Percentiles rank a stretch among this genome's conserved stretches.
These are phyloP conservation scores for Parambassis ranga DNA, from an alignment of 2,797 vertebrate species.

Conservation along the genomic window DNA sequence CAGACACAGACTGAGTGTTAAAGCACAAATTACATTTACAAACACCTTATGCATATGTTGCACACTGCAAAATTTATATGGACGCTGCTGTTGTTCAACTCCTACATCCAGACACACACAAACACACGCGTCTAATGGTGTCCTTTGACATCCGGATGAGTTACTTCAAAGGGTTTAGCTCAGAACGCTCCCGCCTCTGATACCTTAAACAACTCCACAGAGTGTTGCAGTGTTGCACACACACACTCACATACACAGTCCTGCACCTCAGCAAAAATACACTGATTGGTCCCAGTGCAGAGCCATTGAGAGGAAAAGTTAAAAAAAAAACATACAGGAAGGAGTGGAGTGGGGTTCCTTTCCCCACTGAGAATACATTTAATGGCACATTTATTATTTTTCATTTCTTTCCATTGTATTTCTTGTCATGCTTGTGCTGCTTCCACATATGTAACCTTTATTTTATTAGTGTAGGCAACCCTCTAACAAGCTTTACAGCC, in stretches of 20 bases:
- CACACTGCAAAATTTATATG: background rate
- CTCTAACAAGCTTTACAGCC: slow-evolving; percentile 30
- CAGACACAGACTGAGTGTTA: background rate
- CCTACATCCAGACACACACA: background rate
- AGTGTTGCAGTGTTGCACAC: slow-evolving; percentile 31
- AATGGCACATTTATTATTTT: slow-evolving; percentile 44
- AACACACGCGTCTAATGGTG: slow-evolving; percentile 39
- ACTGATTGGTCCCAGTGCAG: slow-evolving; percentile 72
- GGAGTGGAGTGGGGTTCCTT: background rate
- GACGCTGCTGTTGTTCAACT: background rate
- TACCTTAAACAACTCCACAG: slow-evolving; percentile 60
- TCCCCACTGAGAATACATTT: slow-evolving; percentile 40
- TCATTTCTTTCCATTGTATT: slow-evolving; percentile 14
- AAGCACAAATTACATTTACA: background rate
- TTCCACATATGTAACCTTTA: slow-evolving; percentile 5
- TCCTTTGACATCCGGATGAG: slow-evolving; percentile 61
- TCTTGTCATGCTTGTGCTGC: slow-evolving; percentile 16
- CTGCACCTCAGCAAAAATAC: slow-evolving; percentile 62
- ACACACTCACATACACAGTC: slow-evolving; percentile 19
- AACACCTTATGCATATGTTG: background rate
- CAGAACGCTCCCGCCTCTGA: slow-evolving; percentile 44
- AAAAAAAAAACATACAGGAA: background rate
- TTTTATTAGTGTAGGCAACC: slow-evolving; percentile 28
- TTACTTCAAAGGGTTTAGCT: slow-evolving; percentile 61
- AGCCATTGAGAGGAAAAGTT: slow-evolving; percentile 42